These are phyloP conservation scores for Phorcus lineatus DNA, from an alignment of 2,888 invertebrate species.

Conservation along the genomic window DNA sequence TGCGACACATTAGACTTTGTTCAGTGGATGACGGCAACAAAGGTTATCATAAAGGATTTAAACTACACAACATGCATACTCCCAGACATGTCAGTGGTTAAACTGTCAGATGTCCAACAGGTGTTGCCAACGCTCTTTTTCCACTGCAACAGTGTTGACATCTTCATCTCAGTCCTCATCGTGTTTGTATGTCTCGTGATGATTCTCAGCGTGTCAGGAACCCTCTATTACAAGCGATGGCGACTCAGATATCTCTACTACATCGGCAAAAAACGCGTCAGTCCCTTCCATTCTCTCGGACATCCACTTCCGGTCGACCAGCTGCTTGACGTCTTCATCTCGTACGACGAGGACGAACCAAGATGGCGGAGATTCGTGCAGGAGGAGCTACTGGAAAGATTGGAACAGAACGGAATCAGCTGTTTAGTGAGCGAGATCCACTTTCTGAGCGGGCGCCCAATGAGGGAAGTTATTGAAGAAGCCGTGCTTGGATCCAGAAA, in stretches of 20 bases:
- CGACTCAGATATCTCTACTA: constrained; percentile 22
- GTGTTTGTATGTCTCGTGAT: neutral
- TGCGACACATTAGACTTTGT: constrained; percentile 14
- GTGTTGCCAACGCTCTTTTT: neutral
- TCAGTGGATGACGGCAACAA: neutral
- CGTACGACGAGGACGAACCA: constrained; percentile 24
- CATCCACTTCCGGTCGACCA: neutral
- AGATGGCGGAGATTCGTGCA: constrained; percentile 8
- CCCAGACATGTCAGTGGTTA: neutral
- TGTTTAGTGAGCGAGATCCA: constrained; percentile 2
- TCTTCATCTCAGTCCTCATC: neutral
- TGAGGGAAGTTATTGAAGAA: constrained; percentile 20
- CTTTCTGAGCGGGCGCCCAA: constrained; percentile 6
- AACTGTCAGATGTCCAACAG: neutral
- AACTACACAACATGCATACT: neutral
- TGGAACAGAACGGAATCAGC: neutral
- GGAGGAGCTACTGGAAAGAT: neutral
- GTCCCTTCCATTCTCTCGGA: neutral
- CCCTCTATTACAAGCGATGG: constrained; percentile 21
- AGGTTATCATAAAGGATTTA: neutral
- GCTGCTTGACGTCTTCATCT: constrained; percentile 23
- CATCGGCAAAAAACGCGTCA: neutral
- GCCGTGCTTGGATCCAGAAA: constrained; percentile 19
- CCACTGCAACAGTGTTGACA: neutral
- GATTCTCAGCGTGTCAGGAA: neutral